Percentiles rank a stretch among this genome's conserved stretches.
Conservation (phyloP, 2,797 vertebrate species). For the Pseudomugil tenellus region DNA sequence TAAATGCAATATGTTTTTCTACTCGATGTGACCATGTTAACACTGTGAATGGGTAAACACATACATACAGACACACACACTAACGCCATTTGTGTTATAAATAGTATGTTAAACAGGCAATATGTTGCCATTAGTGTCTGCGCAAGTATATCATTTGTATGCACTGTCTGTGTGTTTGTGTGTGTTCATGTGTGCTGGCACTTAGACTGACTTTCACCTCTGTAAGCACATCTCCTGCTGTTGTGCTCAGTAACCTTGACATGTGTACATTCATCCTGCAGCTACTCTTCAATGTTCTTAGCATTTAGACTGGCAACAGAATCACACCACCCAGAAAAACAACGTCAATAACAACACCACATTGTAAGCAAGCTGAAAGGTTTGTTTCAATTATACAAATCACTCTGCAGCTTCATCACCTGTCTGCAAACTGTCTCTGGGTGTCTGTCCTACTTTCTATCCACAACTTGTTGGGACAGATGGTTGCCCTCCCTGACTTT, state of each 20-base stretch:
- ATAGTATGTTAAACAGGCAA: background rate
- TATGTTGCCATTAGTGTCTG: slow-evolving; percentile 7
- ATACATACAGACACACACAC: slow-evolving; percentile 12
- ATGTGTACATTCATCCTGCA: slow-evolving; percentile 15
- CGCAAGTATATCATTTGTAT: background rate
- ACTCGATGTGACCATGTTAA: background rate
- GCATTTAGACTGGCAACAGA: background rate
- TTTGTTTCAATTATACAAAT: background rate
- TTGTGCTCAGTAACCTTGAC: slow-evolving; percentile 31
- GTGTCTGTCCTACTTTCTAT: background rate
- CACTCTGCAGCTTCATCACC: background rate
- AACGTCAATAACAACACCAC: background rate
- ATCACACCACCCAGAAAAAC: background rate
- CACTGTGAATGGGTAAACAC: background rate
- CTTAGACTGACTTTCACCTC: slow-evolving; percentile 16
- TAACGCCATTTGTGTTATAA: background rate
- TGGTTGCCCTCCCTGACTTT: background rate
- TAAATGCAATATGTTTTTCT: background rate
- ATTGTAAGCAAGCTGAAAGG: background rate
- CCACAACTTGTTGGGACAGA: background rate
- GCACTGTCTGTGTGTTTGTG: background rate
- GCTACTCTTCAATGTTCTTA: slow-evolving; percentile 13
- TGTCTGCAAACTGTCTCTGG: background rate
- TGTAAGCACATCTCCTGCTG: slow-evolving; percentile 26
- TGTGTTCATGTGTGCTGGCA: background rate